Evolutionary conservation across 2,797 vertebrate genomes (phyloP), one percentile per base, ranked within the genome.

Genomic region (Gobionotothen gibberifrons): DNA sequence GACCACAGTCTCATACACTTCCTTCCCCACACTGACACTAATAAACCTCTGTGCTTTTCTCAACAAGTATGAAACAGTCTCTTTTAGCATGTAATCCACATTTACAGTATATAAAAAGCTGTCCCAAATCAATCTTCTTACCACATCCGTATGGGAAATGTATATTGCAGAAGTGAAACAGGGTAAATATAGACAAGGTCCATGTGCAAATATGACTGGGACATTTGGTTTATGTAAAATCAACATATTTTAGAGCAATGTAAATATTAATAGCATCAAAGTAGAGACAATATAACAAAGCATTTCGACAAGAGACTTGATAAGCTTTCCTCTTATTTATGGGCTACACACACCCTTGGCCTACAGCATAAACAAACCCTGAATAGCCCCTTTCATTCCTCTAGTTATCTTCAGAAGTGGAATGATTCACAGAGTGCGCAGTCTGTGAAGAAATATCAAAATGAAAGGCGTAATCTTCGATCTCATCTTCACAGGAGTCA

Each of bases 311-410:
- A 59, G 46, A 87, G 73, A 71, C 19, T 6, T 3, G n/a, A 77
- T 76, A 82, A 75, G 47, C 78, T 26, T 68, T 74, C 52, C 22
- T 81, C 65, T 84, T 84, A 81, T 89, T 83, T 87, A 75, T 79
- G 60, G 77, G 19, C 21, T 65, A 47, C 60, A 79, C 64, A 83
- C 84, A 79, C 63, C 69, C 63, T 44, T 87, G 76, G 86, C 89
- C 90, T 86, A 71, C 65, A 92, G 91, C 82, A 84, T 89, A 86
- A 91, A 92, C 87, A 92, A 89, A 86, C 78, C 64, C 79, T 86
- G 74, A 91, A 90, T 88, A 74, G 82, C 70, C 53, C 42, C 60
- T 85, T 91, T 90, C 71, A 87, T 85, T 82, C 68, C 71, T 74
- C 32, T 44, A 62, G 71, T 76, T 87, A 84, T 92, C 83, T 86